A percentile compares a stretch with the other conserved stretches of the same genome.
Evolutionary conservation across 1,140 invertebrate species (phyloP).

Genomic region (Dermatophagoides farinae): DNA sequence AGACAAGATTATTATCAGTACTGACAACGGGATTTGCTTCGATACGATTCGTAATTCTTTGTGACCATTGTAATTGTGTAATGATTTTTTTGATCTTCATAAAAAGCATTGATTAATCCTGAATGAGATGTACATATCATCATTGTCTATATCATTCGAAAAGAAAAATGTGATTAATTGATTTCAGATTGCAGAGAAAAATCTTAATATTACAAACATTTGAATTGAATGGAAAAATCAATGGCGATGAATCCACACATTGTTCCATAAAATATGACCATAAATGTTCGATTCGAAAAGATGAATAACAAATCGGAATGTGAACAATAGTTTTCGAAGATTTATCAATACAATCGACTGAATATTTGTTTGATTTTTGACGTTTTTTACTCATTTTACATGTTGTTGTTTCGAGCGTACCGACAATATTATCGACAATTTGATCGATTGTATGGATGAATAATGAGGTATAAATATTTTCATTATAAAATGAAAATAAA

Average conservation of each 20-base stretch:
- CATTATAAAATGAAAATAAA: no score
- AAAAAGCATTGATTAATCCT: not conserved
- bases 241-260: not conserved
- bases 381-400: no score
- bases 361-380: no score
- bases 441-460: no score
- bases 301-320: no score
- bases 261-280: slow-evolving; percentile 1
- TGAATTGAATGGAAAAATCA: not conserved
- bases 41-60: not conserved
- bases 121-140: slow-evolving; percentile 1
- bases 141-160: not conserved
- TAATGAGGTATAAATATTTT: no score
- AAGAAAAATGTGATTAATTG: no score
- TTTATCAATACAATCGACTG: no score
- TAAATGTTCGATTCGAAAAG: not conserved
- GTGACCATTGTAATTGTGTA: not conserved
- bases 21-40: not conserved
- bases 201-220: not conserved
- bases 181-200: no score
- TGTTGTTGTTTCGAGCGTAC: no score
- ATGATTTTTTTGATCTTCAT: not conserved
- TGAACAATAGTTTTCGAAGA: no score
- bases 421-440: no score
- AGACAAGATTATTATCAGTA: not conserved